These are phyloP conservation scores for Cheilosia vulpina DNA, from an alignment of 2,888 invertebrate genomes.

Conservation along the genomic window DNA sequence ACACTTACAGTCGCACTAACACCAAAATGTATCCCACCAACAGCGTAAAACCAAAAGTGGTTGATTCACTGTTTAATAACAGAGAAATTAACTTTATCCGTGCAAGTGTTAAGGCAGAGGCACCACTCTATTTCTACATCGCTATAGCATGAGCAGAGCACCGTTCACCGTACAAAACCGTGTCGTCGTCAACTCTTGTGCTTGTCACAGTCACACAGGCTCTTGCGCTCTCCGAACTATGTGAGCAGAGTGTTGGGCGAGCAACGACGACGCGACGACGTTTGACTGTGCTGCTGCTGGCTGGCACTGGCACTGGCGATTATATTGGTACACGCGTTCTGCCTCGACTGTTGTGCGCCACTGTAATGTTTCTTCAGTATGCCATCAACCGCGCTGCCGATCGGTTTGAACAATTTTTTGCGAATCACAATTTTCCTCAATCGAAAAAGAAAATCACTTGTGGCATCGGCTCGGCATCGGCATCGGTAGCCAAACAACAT, in stretches of 20 bases:
- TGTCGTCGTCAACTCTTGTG: conserved; percentile 45
- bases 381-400: conserved; percentile 75
- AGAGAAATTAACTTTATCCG: conserved; percentile 56
- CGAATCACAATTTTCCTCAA: conserved; percentile 60
- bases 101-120: conserved; percentile 6
- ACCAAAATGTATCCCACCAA: conserved; percentile 25
- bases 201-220: conserved; percentile 65
- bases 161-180: conserved; percentile 23
- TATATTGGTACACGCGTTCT: conserved; percentile 59
- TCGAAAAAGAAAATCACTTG: conserved; percentile 63
- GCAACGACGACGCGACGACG: not conserved
- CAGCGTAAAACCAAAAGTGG: conserved; percentile 22
- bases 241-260: not conserved
- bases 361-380: conserved; percentile 75
- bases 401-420: conserved; percentile 70
- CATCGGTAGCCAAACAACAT: conserved; percentile 72
- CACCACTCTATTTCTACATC: not conserved
- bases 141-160: not conserved
- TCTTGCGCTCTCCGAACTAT: conserved; percentile 61
- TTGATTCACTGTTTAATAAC: conserved; percentile 60
- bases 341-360: conserved; percentile 73
- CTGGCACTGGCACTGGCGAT: conserved; percentile 19
- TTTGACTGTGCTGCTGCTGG: conserved; percentile 6
- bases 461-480: conserved; percentile 50
- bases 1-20: conserved; percentile 8